Conservation (phyloP, 2,888 invertebrate genomes). For the Osmoderma eremita region DNA sequence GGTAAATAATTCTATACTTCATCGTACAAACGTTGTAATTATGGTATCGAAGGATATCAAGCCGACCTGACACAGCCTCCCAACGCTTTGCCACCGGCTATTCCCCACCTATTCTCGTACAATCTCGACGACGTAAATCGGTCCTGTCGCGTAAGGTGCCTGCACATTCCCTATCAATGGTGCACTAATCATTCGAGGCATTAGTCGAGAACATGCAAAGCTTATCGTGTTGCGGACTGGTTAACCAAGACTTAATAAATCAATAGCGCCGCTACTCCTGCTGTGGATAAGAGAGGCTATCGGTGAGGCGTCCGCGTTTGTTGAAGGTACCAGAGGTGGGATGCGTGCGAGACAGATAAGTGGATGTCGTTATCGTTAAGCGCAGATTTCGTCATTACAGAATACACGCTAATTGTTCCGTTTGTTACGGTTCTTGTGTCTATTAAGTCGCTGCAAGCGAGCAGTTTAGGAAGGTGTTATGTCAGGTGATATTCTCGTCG, state of each 20-base stretch:
- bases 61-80: too few relatives aligned
- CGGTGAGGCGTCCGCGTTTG: constrained; percentile 4
- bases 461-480: too few relatives aligned
- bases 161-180: constrained; percentile 28
- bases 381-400: constrained; percentile 8
- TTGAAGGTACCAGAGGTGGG: neutral
- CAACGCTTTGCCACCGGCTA: too few relatives aligned
- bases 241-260: constrained; percentile 38
- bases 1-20: too few relatives aligned
- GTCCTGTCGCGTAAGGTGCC: constrained; percentile 1
- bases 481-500: too few relatives aligned
- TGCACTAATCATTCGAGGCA: constrained; percentile 37
- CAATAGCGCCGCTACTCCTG: neutral
- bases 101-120: neutral
- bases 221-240: constrained; percentile 30
- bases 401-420: constrained; percentile 11
- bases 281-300: too few relatives aligned
- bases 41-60: too few relatives aligned
- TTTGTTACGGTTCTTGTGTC: neutral
- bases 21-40: too few relatives aligned
- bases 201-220: constrained; percentile 14
- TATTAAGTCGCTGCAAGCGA: neutral
- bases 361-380: constrained; percentile 1
- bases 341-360: neutral
- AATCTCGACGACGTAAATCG: neutral